phyloP scores from a whole-genome alignment of 2,888 invertebrate genomes.

The Heteropelma amictum region DNA sequence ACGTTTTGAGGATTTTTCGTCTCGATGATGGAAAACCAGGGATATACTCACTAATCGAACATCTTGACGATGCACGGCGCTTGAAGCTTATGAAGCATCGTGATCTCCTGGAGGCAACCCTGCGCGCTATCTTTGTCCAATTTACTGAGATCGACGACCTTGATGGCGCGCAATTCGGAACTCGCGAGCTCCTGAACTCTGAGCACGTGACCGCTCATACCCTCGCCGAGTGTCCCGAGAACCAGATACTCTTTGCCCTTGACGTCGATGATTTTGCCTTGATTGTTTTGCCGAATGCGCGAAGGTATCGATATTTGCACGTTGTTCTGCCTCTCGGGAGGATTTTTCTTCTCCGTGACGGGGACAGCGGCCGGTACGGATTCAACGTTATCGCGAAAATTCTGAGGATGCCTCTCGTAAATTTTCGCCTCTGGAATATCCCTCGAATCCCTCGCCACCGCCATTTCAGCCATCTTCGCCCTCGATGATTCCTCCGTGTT shows the following conservation, averaged over 20 bases:
- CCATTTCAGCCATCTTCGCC: neutral
- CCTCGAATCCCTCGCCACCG: no score
- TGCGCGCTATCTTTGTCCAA: slow-evolving; percentile 85
- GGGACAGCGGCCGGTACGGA: neutral
- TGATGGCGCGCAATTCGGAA: slow-evolving; percentile 85
- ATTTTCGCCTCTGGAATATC: neutral
- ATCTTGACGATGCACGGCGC: slow-evolving; percentile 91
- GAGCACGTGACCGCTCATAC: slow-evolving; percentile 94
- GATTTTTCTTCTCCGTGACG: slow-evolving; percentile 41
- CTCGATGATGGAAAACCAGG: neutral
- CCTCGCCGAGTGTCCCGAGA: slow-evolving; percentile 88
- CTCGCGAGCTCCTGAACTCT: slow-evolving; percentile 84
- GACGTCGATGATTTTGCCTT: slow-evolving; percentile 81
- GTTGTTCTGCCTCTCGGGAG: slow-evolving; percentile 42
- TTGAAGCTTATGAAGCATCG: slow-evolving; percentile 88
- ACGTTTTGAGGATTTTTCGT: neutral
- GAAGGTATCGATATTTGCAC: slow-evolving; percentile 64
- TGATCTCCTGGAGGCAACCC: slow-evolving; percentile 94
- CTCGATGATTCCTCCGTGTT: neutral
- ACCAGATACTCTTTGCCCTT: slow-evolving; percentile 87
- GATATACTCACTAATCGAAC: slow-evolving; percentile 88
- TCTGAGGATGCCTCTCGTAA: neutral
- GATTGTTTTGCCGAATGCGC: slow-evolving; percentile 50
- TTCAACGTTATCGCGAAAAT: neutral
- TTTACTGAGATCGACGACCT: slow-evolving; percentile 89